Base-by-base conservation (phyloP, 2,113 vertebrate species). In the Anas platyrhynchos region DNA sequence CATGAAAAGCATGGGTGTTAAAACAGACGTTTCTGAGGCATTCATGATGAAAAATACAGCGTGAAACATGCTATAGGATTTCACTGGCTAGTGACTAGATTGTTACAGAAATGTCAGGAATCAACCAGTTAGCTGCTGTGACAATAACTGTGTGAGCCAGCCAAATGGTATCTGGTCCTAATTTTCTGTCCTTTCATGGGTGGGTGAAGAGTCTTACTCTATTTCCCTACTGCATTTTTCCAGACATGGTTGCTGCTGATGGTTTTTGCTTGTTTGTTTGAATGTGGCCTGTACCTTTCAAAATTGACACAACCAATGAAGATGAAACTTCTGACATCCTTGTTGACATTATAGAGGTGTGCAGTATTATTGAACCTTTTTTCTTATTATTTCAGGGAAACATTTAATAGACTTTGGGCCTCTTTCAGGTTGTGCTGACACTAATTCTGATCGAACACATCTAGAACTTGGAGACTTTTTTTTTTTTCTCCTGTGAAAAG, bases 231-330 rank as follows among this genome's bases (percentile, higher is more conserved):
- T 36, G 34, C 8, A 27, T 84, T 92, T 75, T 94, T 56, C 56
- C 66, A 84, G 54, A 61, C 80, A 56, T 9, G 65, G 17, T 16
- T 87, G 41, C 31, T 88, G 38, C 8, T 59, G 9, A 65, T 92
- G 9, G 67, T 93, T 89, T 76, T 79, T 68, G n/a, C 87, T 89
- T 91, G 55, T 73, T 79, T 68, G n/a, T 89, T 91, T 91, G 63
- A 68, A 73, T 83, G 44, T 1, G 1, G n/a, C 32, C 52, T 43
- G 17, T 65, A 88, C 13, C 11, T 75, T 62, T 56, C 32, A 44
- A 61, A 88, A 91, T 26, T 61, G 61, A 75, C 50, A 68, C 3
- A 26, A 78, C 4, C 4, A 5, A 41, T 56, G 31, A 27, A 90
- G 71, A 85, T 36, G 6, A 48, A 93, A 65, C 41, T 81, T 86